Evolutionary conservation across 2,797 vertebrate species (phyloP).

Genomic region (Paedocypris micromegethes): DNA sequence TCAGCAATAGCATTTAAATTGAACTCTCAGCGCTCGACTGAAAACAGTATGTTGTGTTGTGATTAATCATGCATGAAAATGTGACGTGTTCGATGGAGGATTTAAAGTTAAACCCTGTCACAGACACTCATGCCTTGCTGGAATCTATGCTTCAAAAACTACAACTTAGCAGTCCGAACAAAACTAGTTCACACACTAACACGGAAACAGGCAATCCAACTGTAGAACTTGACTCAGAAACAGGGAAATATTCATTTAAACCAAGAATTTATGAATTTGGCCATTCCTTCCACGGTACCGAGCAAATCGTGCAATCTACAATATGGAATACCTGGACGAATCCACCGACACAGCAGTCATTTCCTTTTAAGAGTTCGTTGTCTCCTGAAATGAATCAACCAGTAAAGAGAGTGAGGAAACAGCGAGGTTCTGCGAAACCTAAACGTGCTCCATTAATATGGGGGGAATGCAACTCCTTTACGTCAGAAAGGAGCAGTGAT

Average conservation of each 20-base stretch:
- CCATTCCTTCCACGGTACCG: constrained; percentile 6
- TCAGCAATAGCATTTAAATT: neutral
- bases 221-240: neutral
- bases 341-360: constrained; percentile 13
- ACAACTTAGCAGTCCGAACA: constrained; percentile 56
- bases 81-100: constrained; percentile 63
- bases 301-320: neutral
- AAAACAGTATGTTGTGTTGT: neutral
- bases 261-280: constrained; percentile 18
- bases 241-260: constrained; percentile 10
- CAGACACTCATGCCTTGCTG: constrained; percentile 63
- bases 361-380: neutral
- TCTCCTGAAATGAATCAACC: constrained; percentile 1
- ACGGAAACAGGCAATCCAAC: neutral
- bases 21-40: too few relatives aligned
- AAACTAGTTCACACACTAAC: neutral
- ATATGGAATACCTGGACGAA: constrained; percentile 11
- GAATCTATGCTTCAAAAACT: constrained; percentile 76
- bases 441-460: constrained; percentile 12
- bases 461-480: neutral
- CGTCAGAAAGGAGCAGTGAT: constrained; percentile 28
- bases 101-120: constrained; percentile 47
- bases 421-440: constrained; percentile 6
- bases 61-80: neutral
- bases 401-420: constrained; percentile 9